Percentiles rank a stretch among this genome's conserved stretches.
Conservation (phyloP, 2,888 invertebrate species). For the Silvanus unidentatus region DNA sequence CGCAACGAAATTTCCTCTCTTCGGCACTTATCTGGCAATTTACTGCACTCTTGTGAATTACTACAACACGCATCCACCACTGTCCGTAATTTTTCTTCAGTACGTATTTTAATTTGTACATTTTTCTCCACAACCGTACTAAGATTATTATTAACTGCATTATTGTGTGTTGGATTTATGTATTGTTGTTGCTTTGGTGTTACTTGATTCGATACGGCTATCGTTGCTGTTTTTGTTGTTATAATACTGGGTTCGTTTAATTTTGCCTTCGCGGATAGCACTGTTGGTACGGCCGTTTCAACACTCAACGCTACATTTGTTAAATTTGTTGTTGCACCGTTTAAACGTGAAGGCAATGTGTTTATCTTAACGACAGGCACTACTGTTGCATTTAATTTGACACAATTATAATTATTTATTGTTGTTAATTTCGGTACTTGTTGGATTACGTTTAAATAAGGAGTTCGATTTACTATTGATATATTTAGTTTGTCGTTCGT, state of each 20-base stretch:
- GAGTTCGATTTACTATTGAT: slow-evolving; percentile 39
- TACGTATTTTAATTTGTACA: slow-evolving; percentile 18
- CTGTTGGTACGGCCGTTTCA: slow-evolving; percentile 43
- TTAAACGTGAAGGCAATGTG: slow-evolving; percentile 38
- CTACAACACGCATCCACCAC: slow-evolving; percentile 21
- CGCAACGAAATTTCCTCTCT: slow-evolving; percentile 9
- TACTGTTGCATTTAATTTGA: slow-evolving; percentile 46
- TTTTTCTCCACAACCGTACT: slow-evolving; percentile 23
- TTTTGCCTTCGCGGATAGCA: slow-evolving; percentile 39
- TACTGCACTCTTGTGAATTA: slow-evolving; percentile 24
- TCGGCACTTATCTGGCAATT: slow-evolving; percentile 14
- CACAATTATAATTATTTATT: slow-evolving; percentile 42
- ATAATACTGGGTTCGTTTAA: slow-evolving; percentile 18
- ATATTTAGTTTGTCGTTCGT: slow-evolving; percentile 37
- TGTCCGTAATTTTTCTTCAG: slow-evolving; percentile 20
- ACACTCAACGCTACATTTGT: slow-evolving; percentile 34
- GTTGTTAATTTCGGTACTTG: slow-evolving; percentile 40
- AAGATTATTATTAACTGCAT: slow-evolving; percentile 16
- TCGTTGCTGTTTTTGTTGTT: slow-evolving; percentile 8
- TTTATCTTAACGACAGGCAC: slow-evolving; percentile 47
- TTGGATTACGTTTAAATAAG: slow-evolving; percentile 42
- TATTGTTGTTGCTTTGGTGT: slow-evolving; percentile 18
- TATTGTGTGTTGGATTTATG: slow-evolving; percentile 1
- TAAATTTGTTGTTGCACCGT: slow-evolving; percentile 25
- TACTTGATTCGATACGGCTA: slow-evolving; percentile 6